Base-by-base conservation (phyloP, 2,888 invertebrate genomes). In the Drosophila putrida region DNA sequence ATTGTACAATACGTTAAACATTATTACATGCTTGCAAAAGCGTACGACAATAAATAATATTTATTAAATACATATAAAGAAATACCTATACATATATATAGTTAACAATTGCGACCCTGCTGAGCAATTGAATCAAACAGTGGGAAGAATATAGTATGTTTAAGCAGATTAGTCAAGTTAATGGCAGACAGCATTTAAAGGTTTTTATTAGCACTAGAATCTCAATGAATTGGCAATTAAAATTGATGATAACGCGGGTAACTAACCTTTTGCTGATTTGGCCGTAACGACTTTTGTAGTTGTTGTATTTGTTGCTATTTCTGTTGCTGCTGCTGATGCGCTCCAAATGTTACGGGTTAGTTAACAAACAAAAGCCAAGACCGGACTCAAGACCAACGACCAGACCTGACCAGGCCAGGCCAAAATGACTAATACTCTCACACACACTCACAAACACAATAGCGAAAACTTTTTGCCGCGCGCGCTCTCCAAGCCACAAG, bases 331-430 rank as follows among this genome's bases (percentile, higher is more conserved):
- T 77, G 51, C 41, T 64, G 86, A 72, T 77, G 78, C 72, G 78
- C 62, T 75, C 68, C 75, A 73, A 83, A 78, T 62, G 62, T 64
- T 63, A 44, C 43, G 60, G 67, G 60, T 59, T 66, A 49, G 60
- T 59, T 66, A 49, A 64, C 70, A 64, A 60, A 71, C 65, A 64
- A 71, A 71, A 65, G 61, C 63, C 65, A 71, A 73, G 76, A 65
- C 74, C 71, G 75, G 64, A 58, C 80, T 70, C 54, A 78, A 86
- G 73, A 82, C 82, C 81, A 86, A 86, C 71, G 77, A 80, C 41
- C 41, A 54, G 55, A 47, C 60, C 80, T 69, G 77, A 80, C 41
- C 41, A 54, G 55, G 47, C 60, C 80, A 79, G 63, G 60, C 85
- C 58, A 61, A 55, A 61, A 82, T 86, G 83, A 73, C 82, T 75